Evolutionary conservation across 1,140 invertebrate species (phyloP), one percentile per base, ranked within the genome.

Genomic region (Teleogryllus occipitalis): DNA sequence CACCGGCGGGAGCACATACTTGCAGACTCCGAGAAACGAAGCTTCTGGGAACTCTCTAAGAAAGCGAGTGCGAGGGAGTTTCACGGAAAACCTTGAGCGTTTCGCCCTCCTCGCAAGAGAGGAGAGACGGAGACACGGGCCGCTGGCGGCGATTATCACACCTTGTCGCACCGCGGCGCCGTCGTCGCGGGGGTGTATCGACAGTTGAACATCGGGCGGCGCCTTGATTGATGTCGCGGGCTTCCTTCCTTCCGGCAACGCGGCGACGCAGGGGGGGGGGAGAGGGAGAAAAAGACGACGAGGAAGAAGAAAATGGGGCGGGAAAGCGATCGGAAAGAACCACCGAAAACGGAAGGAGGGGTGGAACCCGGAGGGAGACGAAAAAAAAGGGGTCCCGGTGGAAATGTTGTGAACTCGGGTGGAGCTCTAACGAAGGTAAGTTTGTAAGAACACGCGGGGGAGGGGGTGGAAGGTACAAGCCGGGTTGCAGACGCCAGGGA

Each of bases 311-410:
- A 39, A 39, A 39, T 39, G 27, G 27, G 27, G 27, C 27, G 27
- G 54, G 54, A 65, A 65, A 65, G 54, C 54, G 54, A 65, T 65
- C 54, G 54, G 54, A 65, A 65, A 65, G 54, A 65, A 65, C 54
- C 18, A 18, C 54, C 54, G 10, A 18, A 65, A 18, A 65, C 18
- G 54, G 54, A 65, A 65, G 54, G 18, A 65, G 54, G 54, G 10
- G 54, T 10, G 2, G 54, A 7, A 65, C 27, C 27, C 27, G 27
- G 54, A 65, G 54, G 54, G 54, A 18, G 54, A 14, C 54, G 54
- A 65, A 18, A 65, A 65, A 65, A 65, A 65, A 14, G 7, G 54
- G 18, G 54, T 65, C 54, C 54, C 54, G 10, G 54, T 65, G 54
- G 54, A 65, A 65, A 65, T 65, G 54, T 65, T 65, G 54, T 65